Evolutionary conservation across 2,113 vertebrate genomes (phyloP).

Genomic region (Pongo abelii): DNA sequence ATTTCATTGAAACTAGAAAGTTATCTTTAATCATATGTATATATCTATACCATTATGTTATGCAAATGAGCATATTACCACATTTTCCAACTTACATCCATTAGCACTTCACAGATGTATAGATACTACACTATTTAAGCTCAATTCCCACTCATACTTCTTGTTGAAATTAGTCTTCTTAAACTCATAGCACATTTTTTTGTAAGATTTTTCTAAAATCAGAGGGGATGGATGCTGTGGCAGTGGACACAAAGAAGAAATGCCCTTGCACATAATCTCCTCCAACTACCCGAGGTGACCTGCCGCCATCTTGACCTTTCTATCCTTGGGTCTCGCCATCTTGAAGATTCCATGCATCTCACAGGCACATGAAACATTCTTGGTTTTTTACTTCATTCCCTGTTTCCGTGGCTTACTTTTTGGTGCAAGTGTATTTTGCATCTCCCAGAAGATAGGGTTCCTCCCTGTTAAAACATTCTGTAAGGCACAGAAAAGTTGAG

Average conservation of each 20-base stretch:
- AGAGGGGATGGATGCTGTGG: too few relatives aligned
- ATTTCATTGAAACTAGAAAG: neutral
- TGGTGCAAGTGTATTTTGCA: neutral
- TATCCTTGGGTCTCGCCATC: neutral
- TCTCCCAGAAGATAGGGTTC: neutral
- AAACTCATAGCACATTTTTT: neutral
- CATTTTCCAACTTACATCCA: neutral
- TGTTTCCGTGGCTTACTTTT: neutral
- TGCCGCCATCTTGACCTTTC: neutral
- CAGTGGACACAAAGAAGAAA: neutral
- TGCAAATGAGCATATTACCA: neutral
- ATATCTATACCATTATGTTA: neutral
- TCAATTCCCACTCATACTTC: neutral
- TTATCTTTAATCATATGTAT: neutral
- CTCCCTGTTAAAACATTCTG: neutral
- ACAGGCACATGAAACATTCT: neutral
- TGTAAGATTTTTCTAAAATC: neutral
- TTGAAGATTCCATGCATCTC: too few relatives aligned
- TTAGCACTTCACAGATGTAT: neutral
- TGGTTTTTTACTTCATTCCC: neutral
- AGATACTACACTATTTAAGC: neutral
- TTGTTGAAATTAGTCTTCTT: neutral
- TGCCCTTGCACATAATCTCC: fast-evolving
- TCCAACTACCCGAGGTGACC: neutral
- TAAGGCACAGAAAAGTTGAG: neutral